Evolutionary conservation across 1,140 invertebrate species (phyloP), one percentile per base, ranked within the genome.

Genomic region (Coenobita brevimanus): DNA sequence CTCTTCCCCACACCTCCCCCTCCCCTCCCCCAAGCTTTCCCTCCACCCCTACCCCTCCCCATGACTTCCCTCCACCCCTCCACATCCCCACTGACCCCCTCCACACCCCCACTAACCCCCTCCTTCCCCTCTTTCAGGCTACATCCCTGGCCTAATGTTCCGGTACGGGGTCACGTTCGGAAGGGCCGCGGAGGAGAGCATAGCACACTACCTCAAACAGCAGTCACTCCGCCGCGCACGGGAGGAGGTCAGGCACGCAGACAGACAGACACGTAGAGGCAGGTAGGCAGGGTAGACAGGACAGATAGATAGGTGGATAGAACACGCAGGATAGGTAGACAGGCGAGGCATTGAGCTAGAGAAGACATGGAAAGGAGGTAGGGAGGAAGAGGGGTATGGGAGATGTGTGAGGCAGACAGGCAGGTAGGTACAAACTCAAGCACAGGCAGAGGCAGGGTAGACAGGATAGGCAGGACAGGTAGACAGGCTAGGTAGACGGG

Each of bases 101-200:
- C 30, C 27, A 41, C 73, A 21, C 43, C 17, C n/a, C n/a, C n/a
- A n/a, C n/a, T n/a, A n/a, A n/a, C n/a, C n/a, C n/a, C n/a, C n/a
- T n/a, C 21, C 30, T 27, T 3, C 30, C 69, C 36, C 41, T 41
- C 60, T 24, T 21, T 0, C 90, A 94, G 94, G 94, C 30, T 95
- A 94, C 89, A 95, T 95, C 89, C 94, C 94, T 24, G 94, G 94
- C 2, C 93, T 94, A 90, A 94, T 93, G 89, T 94, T 92, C 86
- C 93, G 94, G 43, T 96, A 95, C 91, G 95, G 95, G 10, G 94
- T 95, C 92, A 95, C 95, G 1, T 96, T 95, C 91, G 94, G 94
- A 89, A 93, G 93, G 89, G 94, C 95, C 4, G 95, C 95, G 1
- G 95, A 96, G 91, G 95, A 95, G 91, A 95, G 95, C 89, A 94